Percentiles rank a stretch among this genome's conserved stretches.
Evolutionary conservation across 2,888 invertebrate species (phyloP).

Genomic region (Pachymerium ferrugineum): DNA sequence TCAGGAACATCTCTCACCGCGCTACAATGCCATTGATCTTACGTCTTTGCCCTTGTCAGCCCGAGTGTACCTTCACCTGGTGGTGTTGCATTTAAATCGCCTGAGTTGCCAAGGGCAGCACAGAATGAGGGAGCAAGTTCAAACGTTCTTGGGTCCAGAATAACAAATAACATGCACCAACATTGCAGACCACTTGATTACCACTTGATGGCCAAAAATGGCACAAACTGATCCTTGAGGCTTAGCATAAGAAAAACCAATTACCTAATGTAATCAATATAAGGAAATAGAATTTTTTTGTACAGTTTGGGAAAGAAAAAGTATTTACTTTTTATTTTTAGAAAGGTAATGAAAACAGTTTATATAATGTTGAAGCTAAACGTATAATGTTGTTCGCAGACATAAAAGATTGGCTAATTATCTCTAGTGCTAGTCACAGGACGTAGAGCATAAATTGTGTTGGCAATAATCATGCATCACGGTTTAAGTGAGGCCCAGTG

Average conservation of each 20-base stretch:
- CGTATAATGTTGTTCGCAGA: not conserved
- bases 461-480: slow-evolving; percentile 25
- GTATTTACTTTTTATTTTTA: too few species aligned
- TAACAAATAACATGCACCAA: slow-evolving; percentile 4
- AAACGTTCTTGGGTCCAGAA: not conserved
- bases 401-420: slow-evolving; percentile 20
- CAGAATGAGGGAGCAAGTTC: slow-evolving; percentile 4
- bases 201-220: slow-evolving; percentile 15
- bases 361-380: too few species aligned
- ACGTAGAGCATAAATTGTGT: slow-evolving; percentile 11
- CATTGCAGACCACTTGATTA: slow-evolving; percentile 19
- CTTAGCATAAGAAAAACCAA: not conserved
- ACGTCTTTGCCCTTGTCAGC: not conserved
- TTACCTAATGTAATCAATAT: too few species aligned
- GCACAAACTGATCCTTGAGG: slow-evolving; percentile 12
- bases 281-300: too few species aligned
- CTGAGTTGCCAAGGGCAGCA: not conserved
- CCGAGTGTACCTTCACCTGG: slow-evolving; percentile 11
- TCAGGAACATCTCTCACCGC: not conserved
- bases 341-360: too few species aligned
- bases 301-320: too few species aligned
- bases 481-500: slow-evolving; percentile 15
- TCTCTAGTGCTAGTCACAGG: slow-evolving; percentile 23
- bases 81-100: slow-evolving; percentile 18
- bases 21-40: not conserved